Evolutionary conservation across 2,113 vertebrate genomes (phyloP).

Genomic region (Onychostruthus taczanowskii): DNA sequence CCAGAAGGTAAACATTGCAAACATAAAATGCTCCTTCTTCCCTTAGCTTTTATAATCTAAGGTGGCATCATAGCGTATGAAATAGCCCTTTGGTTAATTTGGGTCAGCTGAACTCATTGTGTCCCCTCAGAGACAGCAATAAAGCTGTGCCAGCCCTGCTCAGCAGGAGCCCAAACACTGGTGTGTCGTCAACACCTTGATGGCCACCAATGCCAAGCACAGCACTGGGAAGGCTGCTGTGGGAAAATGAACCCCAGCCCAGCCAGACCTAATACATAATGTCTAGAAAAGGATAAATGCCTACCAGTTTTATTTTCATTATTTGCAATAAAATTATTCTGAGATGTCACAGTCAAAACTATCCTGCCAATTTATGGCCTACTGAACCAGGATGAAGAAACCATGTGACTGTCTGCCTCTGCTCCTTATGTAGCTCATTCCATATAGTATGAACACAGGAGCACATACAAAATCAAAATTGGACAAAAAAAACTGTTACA

Average conservation of each 20-base stretch:
- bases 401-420: background rate
- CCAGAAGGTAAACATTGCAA: background rate
- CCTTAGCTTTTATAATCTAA: background rate
- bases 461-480: background rate
- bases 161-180: background rate
- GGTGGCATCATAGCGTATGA: background rate
- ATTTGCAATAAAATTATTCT: background rate
- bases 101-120: background rate
- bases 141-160: background rate
- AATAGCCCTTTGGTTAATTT: background rate
- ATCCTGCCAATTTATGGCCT: background rate
- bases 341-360: background rate
- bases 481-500: background rate
- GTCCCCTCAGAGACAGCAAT: background rate
- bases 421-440: background rate
- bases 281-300: background rate
- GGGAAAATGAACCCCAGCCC: background rate
- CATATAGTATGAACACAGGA: accelerated
- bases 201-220: background rate
- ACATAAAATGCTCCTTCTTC: background rate
- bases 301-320: background rate
- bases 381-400: background rate
- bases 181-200: background rate
- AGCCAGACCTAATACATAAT: background rate
- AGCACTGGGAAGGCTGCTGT: background rate